Base-by-base conservation (phyloP, 92 coral and sea anemone species). In the Blastomussa wellsi region DNA sequence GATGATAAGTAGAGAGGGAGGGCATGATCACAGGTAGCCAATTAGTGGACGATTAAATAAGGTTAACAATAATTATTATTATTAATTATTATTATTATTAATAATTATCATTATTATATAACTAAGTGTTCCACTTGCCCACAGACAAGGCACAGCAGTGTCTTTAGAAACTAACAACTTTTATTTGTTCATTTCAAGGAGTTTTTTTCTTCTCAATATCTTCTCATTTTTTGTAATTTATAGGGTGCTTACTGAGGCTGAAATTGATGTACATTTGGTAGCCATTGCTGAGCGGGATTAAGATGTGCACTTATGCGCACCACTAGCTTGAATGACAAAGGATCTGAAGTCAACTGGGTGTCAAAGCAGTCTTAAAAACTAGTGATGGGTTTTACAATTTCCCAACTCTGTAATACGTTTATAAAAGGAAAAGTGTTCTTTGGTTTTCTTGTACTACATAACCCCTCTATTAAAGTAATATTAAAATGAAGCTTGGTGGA, bases 221-320 rank as follows among this genome's bases (percentile, higher is more conserved):
- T 22, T 51, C 22, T 14, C 57, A 51, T 51, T 51, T 39, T 81
- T n/a, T n/a, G n/a, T 76, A 29, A 37, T 9, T 76, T 87, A n/a
- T 76, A 96, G 99, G 92, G 87, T 90, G n/a, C 87, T 96, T 49
- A 95, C 94, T 39, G 98, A 94, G 84, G 92, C 99, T 49, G 99
- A 96, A 88, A 95, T 96, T 76, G 99, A 96, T 87, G 88, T 91
- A 41, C 99, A 94, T 90, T 94, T 96, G 82, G 95, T 96, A 20
- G 98, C 99, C 15, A 96, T 96, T 44, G 99, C 99, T 31, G 99
- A 96, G 74, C 92, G 98, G 78, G 99, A 96, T 89, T 96, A 74
- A 78, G 53, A 76, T 26, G 5, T 17, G 47, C 39, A 70, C 5
- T 24, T 36, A 6, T 70, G 48, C 10, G 11, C 47, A 36, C 35